Percentiles rank a stretch among this genome's conserved stretches.
phyloP scores from a whole-genome alignment of 2,888 invertebrate species.

The Deroplatys truncata region DNA sequence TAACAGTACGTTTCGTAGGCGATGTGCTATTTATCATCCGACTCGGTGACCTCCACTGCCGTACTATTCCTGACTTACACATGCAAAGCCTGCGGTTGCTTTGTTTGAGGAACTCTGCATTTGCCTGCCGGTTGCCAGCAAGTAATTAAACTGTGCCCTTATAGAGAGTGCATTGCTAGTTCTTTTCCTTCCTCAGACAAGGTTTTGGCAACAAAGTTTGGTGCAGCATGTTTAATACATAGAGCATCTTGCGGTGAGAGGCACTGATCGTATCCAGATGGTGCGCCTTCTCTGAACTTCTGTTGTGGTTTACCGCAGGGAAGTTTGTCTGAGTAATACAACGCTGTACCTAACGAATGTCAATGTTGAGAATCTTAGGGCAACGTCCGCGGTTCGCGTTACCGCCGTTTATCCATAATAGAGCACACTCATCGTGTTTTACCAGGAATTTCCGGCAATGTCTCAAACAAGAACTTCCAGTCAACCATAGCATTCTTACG shows the following conservation, averaged over 20 bases:
- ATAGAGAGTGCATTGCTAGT: background rate
- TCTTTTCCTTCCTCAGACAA: background rate
- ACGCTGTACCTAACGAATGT: background rate
- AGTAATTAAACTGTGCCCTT: background rate
- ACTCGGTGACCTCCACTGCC: background rate
- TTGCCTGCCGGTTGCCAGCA: background rate
- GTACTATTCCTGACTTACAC: background rate
- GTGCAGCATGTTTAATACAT: background rate
- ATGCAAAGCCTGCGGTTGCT: background rate
- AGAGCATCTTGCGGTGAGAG: background rate
- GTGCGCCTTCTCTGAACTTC: background rate
- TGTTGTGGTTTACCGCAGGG: background rate
- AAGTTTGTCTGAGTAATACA: background rate
- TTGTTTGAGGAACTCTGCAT: background rate
- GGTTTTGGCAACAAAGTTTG: background rate
- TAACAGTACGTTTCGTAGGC: too few species aligned
- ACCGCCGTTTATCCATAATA: background rate
- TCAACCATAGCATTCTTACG: too few species aligned
- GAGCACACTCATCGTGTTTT: background rate
- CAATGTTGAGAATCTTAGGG: background rate
- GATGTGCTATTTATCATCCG: too few species aligned
- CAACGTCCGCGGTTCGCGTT: background rate
- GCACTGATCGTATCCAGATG: background rate
- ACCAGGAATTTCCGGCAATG: background rate
- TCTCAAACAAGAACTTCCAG: too few species aligned